These are phyloP conservation scores for Saturnia japonica DNA, from an alignment of 2,888 invertebrate genomes.

Conservation along the genomic window DNA sequence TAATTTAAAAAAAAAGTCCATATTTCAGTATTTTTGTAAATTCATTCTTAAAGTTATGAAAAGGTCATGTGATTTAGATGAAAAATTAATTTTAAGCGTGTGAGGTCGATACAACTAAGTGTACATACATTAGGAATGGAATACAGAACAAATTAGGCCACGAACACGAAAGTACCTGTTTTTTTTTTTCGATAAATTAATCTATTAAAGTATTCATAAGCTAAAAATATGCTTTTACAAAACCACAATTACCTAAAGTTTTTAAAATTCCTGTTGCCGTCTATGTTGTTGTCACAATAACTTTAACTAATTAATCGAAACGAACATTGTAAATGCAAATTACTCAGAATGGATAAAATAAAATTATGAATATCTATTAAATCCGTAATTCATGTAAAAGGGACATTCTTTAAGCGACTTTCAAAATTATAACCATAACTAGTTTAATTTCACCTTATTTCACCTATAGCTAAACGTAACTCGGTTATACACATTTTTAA, in stretches of 20 bases:
- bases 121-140: background rate
- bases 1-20: background rate
- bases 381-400: constrained; percentile 21
- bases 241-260: too few relatives aligned
- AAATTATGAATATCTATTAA: constrained; percentile 13
- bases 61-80: background rate
- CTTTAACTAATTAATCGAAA: background rate
- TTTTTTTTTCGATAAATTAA: too few relatives aligned
- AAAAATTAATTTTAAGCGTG: background rate
- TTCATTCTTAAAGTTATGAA: background rate
- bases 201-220: too few relatives aligned
- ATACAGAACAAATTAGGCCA: background rate
- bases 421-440: constrained; percentile 20
- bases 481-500: background rate
- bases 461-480: background rate
- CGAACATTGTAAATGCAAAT: constrained; percentile 3
- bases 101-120: background rate
- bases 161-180: too few relatives aligned
- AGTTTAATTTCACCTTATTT: constrained; percentile 14
- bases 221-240: too few relatives aligned
- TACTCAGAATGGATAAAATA: constrained; percentile 2
- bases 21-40: background rate
- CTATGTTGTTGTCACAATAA: too few relatives aligned
- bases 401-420: constrained; percentile 17
- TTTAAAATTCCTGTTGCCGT: too few relatives aligned